Evolutionary conservation across 2,113 vertebrate genomes (phyloP).

Genomic region (Junco hyemalis): DNA sequence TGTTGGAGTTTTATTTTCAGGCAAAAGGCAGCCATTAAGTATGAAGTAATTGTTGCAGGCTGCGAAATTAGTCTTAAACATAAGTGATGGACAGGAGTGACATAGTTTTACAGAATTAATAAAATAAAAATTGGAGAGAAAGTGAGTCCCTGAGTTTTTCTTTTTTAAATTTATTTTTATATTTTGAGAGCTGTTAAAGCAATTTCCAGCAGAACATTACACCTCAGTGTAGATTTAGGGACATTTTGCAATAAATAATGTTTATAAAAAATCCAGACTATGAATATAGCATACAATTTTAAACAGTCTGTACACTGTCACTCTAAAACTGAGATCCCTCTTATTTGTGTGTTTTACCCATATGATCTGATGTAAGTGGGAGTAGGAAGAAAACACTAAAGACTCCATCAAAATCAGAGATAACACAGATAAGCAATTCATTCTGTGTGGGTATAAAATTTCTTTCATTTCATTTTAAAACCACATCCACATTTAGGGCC

Average conservation of each 20-base stretch:
- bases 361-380: not conserved
- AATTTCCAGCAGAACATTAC: conserved; percentile 35
- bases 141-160: not conserved
- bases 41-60: conserved; percentile 27
- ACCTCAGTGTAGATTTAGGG: conserved; percentile 24
- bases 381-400: not conserved
- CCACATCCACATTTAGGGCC: not conserved
- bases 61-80: not conserved
- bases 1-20: not conserved
- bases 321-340: not conserved
- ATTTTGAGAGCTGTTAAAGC: conserved; percentile 47
- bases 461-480: not conserved
- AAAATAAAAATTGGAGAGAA: conserved; percentile 20
- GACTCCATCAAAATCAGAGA: not conserved
- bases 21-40: not conserved
- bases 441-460: not conserved
- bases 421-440: not conserved
- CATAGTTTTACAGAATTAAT: conserved; percentile 27
- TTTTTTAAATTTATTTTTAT: not conserved
- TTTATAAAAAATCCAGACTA: conserved; percentile 1
- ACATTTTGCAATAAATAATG: conserved; percentile 36
- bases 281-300: conserved; percentile 12
- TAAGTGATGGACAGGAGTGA: conserved; percentile 5
- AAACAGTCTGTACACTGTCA: conserved; percentile 47
- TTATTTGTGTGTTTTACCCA: conserved; percentile 25